Evolutionary conservation across 2,113 vertebrate genomes (phyloP).

Genomic region (Anhinga rufa): DNA sequence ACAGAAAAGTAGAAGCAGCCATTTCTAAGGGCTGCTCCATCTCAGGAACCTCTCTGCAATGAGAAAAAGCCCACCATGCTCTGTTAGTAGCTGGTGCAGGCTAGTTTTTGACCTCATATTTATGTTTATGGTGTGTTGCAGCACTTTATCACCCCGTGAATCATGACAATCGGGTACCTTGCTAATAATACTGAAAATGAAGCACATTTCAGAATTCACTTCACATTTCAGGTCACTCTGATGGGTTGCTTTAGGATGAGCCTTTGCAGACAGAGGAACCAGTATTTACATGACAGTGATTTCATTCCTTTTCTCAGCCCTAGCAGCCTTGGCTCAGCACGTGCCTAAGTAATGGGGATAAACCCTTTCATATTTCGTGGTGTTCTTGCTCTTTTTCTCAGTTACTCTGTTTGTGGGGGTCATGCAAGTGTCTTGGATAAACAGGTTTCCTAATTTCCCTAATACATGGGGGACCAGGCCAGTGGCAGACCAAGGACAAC

Average conservation of each 20-base stretch:
- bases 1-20: background rate
- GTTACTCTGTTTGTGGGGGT: background rate
- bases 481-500: background rate
- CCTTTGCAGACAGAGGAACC: background rate
- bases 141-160: background rate
- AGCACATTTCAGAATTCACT: background rate
- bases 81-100: background rate
- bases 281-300: background rate
- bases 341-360: background rate
- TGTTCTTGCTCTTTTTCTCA: background rate
- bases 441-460: background rate
- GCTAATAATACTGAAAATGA: background rate
- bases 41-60: background rate
- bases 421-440: background rate
- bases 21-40: background rate
- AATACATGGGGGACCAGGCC: rapidly evolving
- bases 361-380: background rate
- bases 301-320: background rate
- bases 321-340: background rate
- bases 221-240: background rate
- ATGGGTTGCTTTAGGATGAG: background rate
- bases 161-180: too few species aligned
- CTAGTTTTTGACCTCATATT: background rate
- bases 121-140: background rate
- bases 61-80: background rate